A percentile compares a stretch with the other conserved stretches of the same genome.
Conservation (phyloP, 2,888 invertebrate genomes). For the Drosophila differens region DNA sequence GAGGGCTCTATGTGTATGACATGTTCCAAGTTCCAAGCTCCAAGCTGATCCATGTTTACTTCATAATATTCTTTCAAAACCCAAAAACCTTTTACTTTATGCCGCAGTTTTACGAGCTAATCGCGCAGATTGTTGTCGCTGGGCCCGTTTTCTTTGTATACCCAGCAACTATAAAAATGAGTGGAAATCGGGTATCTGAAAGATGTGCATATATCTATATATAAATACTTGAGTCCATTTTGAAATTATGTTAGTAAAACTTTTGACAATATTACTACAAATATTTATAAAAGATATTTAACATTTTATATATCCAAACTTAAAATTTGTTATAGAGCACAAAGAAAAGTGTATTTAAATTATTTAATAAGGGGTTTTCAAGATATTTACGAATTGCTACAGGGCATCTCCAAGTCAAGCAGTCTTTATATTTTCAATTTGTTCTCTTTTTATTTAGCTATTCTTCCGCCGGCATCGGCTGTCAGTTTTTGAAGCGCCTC, state of each 20-base stretch:
- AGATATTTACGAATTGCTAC: background rate
- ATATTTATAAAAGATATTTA: background rate
- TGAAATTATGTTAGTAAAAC: background rate
- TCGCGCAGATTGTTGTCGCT: constrained; percentile 50
- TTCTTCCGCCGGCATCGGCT: constrained; percentile 53
- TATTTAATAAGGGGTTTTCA: background rate
- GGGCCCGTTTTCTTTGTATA: constrained; percentile 19
- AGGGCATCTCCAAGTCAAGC: constrained; percentile 5
- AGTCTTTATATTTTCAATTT: background rate
- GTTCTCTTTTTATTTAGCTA: constrained; percentile 24
- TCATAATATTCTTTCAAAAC: constrained; percentile 46
- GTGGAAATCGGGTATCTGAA: background rate
- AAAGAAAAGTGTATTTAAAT: background rate
- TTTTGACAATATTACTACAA: background rate
- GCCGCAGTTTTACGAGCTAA: constrained; percentile 69
- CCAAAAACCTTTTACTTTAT: constrained; percentile 65
- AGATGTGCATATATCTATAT: background rate
- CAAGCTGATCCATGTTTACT: constrained; percentile 50
- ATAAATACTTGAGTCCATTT: background rate
- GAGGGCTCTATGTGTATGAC: constrained; percentile 16
- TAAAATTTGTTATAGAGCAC: background rate
- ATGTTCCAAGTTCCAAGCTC: constrained; percentile 32
- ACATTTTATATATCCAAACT: background rate
- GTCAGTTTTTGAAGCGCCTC: constrained; percentile 54
- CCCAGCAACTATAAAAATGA: constrained; percentile 13